A percentile compares a stretch with the other conserved stretches of the same genome.
Evolutionary conservation across 2,113 vertebrate species (phyloP).

Genomic region (Grammomys dolichurus): DNA sequence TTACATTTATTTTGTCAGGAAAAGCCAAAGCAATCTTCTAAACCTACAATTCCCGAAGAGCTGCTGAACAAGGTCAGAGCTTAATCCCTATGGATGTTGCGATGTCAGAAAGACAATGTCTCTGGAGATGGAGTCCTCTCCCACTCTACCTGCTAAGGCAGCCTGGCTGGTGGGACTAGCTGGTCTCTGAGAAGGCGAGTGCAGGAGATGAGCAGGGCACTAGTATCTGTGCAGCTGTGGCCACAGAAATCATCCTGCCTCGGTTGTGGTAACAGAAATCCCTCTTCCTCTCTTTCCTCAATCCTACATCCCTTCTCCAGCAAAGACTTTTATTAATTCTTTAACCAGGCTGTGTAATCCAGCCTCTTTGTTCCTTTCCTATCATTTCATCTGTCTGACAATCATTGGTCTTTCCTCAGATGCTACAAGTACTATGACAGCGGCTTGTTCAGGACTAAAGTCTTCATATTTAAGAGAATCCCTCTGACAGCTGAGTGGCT

Average conservation of each 20-base stretch:
- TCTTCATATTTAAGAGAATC: not conserved
- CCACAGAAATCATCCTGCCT: not conserved
- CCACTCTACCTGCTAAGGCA: not conserved
- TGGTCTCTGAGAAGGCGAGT: not conserved
- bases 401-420: not conserved
- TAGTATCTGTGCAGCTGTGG: not conserved
- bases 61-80: not conserved
- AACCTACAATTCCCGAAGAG: not conserved
- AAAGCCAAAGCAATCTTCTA: not conserved
- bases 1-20: not conserved
- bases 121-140: not conserved
- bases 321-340: not conserved
- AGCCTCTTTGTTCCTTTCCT: not conserved
- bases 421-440: not conserved
- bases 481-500: not conserved
- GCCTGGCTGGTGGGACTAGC: not conserved
- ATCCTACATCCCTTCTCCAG: not conserved
- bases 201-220: not conserved
- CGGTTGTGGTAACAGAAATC: not conserved
- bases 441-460: not conserved
- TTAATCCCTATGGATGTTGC: not conserved
- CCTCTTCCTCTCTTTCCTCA: not conserved
- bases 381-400: not conserved
- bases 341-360: not conserved
- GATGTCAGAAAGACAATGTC: conserved; percentile 22